Evolutionary conservation across 1,140 invertebrate species (phyloP).

Genomic region (Lucilia cuprina): DNA sequence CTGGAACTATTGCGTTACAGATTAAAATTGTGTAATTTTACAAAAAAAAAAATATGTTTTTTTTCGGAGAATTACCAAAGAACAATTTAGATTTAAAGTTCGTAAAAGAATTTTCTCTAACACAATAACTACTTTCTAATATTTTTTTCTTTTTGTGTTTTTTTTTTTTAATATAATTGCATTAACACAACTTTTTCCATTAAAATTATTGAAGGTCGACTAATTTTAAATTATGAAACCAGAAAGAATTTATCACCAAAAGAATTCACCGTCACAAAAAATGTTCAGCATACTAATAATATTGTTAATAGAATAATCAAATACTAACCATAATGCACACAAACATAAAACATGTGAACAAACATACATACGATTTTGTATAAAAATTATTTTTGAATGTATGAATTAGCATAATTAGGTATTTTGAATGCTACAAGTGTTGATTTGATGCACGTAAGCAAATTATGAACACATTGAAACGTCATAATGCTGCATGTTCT

Average conservation of each 20-base stretch:
- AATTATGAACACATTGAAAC: background rate
- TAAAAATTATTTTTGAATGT: background rate
- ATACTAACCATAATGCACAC: background rate
- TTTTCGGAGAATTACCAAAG: no score
- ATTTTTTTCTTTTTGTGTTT: no score
- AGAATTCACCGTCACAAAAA: background rate
- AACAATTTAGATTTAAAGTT: no score
- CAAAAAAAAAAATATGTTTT: no score
- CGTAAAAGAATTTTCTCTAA: no score
- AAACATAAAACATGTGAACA: background rate
- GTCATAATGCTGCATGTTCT: no score
- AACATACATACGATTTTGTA: background rate
- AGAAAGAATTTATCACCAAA: no score
- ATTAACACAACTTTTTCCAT: no score
- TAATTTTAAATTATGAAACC: background rate
- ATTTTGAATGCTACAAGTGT: background rate
- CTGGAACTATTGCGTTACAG: no score
- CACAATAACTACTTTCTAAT: no score
- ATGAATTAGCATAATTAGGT: background rate
- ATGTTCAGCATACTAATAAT: constrained; percentile 9
- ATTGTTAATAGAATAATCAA: background rate
- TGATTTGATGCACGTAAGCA: background rate
- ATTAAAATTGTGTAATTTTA: no score
- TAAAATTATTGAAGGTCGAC: background rate
- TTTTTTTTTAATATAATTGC: no score